Base-by-base conservation (phyloP, 1,140 invertebrate species). In the Heliconius himera region DNA sequence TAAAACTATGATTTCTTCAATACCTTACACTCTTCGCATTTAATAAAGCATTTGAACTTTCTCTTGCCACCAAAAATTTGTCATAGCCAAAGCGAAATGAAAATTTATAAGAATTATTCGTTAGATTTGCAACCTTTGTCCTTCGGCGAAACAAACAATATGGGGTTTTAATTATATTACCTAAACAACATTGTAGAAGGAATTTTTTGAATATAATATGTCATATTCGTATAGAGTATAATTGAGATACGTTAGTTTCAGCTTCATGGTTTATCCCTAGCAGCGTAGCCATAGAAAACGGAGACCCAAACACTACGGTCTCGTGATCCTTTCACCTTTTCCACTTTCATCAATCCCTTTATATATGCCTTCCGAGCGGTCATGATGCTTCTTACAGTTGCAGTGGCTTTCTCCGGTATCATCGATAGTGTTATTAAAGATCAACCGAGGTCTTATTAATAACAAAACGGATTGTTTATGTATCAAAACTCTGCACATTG, bases 161-260 rank as follows among this genome's bases (percentile, higher is more conserved):
- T 72, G 33, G 16, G 70, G 38, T 1, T 72, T 72, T 72, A 72
- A 72, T 72, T 41, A 72, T 72, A 36, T 72, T 41, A 72, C 70
- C 2, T 8, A 41, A 41, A 36, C 70, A 72, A 41, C 2, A 41
- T 22, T 41, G 33, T 72, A 2, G 33, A 72, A 36, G 70, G 8
- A n/a, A 11, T 18, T 38, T 72, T 72, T 72, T n/a, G 36, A 51
- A 6, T 51, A 13, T 41, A 72, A 13, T 9, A 9, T 38, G 11
- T 16, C 11, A 29, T 66, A 60, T 60, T 46, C 6, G 54, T 18
- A 20, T 9, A 56, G 8, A 66, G 22, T 26, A 29, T 66, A 26
- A 36, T 36, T 36, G 11, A 4, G 22, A 56, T 29, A 29, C 60
- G 29, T 6, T 51, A 20, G 8, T 20, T 18, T 8, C 6, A 51